These are phyloP conservation scores for Numenius phaeopus DNA, from an alignment of 2,797 vertebrate species.

Conservation along the genomic window DNA sequence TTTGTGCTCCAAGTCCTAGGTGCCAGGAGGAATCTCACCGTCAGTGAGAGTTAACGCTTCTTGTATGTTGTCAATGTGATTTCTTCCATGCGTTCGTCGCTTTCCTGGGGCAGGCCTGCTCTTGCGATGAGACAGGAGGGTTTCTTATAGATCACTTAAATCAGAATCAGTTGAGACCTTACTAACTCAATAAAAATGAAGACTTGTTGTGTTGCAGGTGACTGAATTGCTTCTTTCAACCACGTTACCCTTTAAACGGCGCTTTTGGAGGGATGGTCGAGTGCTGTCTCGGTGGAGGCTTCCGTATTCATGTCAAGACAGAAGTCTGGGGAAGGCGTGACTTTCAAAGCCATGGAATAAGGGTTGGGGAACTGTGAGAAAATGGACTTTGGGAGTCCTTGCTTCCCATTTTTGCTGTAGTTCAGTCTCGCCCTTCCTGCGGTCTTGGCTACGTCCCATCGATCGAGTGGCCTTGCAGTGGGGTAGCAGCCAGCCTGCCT, in stretches of 20 bases:
- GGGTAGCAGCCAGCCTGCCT: neutral
- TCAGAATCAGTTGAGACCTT: neutral
- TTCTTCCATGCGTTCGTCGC: neutral
- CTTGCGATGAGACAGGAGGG: neutral
- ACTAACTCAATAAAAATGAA: constrained; percentile 55
- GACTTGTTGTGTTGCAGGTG: constrained; percentile 40
- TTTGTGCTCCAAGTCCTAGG: neutral
- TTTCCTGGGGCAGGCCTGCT: neutral
- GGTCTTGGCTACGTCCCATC: neutral
- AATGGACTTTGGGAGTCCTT: neutral
- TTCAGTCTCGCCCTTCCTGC: neutral
- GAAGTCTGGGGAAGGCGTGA: neutral
- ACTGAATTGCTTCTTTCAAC: constrained; percentile 38
- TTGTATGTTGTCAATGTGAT: neutral
- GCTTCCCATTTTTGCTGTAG: fast-evolving
- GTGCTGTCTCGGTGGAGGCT: neutral
- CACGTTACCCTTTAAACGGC: neutral
- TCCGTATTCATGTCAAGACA: neutral
- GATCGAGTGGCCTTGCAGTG: neutral
- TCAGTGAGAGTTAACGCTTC: neutral
- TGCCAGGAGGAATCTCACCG: neutral
- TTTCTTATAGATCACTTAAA: neutral
- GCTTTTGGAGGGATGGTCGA: fast-evolving
- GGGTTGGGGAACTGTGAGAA: neutral
- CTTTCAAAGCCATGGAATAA: neutral